These are phyloP conservation scores for Baryphthengus martii DNA, from an alignment of 2,113 vertebrate species.

Conservation along the genomic window DNA sequence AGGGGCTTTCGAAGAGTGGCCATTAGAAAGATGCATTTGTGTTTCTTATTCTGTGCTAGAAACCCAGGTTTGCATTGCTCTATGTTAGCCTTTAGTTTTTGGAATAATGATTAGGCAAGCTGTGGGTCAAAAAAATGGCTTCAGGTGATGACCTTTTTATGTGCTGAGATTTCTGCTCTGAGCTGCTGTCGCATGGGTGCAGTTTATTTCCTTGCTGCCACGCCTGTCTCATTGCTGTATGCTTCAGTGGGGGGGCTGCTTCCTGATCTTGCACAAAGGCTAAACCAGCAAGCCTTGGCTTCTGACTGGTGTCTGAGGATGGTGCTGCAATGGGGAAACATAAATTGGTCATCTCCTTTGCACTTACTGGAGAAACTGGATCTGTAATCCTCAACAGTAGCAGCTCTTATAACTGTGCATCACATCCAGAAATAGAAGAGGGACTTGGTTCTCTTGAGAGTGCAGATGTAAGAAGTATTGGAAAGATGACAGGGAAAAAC, in stretches of 20 bases:
- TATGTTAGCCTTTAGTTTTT: not conserved
- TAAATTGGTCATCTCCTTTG: not conserved
- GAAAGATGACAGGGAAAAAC: conserved; percentile 13
- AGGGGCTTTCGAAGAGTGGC: not conserved
- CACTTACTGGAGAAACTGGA: not conserved
- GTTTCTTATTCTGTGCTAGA: not conserved
- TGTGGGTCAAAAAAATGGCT: not conserved
- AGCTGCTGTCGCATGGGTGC: not conserved
- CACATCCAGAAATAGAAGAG: not conserved
- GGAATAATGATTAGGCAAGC: not conserved
- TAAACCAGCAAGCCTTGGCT: not conserved
- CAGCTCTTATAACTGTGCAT: not conserved
- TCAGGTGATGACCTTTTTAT: not conserved
- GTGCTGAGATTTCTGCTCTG: not conserved
- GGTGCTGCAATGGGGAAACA: not conserved
- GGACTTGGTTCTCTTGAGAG: not conserved
- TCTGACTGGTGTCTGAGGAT: not conserved
- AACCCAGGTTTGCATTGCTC: not conserved
- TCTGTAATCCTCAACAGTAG: not conserved
- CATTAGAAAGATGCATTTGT: not conserved
- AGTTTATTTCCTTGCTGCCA: not conserved
- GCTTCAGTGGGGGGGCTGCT: not conserved
- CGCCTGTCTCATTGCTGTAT: not conserved
- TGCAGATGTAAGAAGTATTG: not conserved
- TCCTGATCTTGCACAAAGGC: not conserved